Conservation (phyloP, 2,888 invertebrate genomes). For the Callyntrura sp. region DNA sequence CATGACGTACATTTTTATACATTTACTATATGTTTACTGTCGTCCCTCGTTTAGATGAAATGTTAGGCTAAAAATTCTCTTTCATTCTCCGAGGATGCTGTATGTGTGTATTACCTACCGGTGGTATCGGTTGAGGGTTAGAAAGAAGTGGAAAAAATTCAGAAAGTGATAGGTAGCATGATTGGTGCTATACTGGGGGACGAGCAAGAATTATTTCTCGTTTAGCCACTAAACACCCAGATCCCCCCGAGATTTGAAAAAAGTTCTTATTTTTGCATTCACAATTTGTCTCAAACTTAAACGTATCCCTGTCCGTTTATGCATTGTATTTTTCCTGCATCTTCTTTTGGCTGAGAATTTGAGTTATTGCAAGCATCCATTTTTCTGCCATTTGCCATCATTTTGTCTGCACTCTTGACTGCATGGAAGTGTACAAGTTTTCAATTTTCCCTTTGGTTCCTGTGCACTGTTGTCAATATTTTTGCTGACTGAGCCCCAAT, state of each 20-base stretch:
- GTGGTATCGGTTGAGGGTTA: not conserved
- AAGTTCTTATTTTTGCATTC: not conserved
- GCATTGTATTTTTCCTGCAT: too few relatives aligned
- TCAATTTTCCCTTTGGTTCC: not conserved
- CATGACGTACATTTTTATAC: slow-evolving; percentile 58
- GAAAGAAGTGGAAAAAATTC: not conserved
- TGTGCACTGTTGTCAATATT: slow-evolving; percentile 22
- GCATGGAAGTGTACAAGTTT: too few relatives aligned
- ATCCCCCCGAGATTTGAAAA: too few relatives aligned
- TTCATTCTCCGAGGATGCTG: not conserved
- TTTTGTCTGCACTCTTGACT: too few relatives aligned
- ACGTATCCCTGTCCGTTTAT: not conserved
- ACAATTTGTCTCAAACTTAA: not conserved
- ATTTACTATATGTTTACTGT: slow-evolving; percentile 12
- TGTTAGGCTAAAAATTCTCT: not conserved
- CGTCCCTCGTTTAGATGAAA: not conserved
- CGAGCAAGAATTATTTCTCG: too few relatives aligned
- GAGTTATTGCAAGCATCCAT: not conserved
- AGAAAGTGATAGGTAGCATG: too few relatives aligned
- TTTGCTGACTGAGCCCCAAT: slow-evolving; percentile 40
- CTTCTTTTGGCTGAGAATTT: too few relatives aligned
- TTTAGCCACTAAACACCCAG: too few relatives aligned
- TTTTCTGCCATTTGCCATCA: not conserved
- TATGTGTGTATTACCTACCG: not conserved
- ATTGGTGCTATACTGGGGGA: too few relatives aligned